Evolutionary conservation across 1,140 invertebrate species (phyloP).

Genomic region (Elymnias hypermnestra): DNA sequence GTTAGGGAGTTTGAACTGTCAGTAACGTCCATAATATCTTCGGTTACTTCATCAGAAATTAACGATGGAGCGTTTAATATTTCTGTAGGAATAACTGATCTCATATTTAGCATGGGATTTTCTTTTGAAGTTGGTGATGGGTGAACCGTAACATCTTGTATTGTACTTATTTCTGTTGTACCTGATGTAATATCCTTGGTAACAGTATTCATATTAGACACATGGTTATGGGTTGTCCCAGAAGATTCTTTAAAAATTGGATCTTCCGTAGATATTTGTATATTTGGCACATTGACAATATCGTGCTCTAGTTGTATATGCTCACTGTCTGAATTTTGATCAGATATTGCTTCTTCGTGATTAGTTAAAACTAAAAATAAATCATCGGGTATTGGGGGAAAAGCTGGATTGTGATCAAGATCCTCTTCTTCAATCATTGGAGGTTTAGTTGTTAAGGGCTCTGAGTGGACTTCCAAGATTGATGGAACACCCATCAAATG

Average conservation of each 20-base stretch:
- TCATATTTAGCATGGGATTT: slow-evolving; percentile 51
- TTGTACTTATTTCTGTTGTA: slow-evolving; percentile 26
- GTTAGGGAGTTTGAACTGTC: slow-evolving; percentile 17
- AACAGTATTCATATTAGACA: slow-evolving; percentile 24
- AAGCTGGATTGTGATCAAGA: slow-evolving; percentile 63
- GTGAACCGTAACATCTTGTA: slow-evolving; percentile 28
- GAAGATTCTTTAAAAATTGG: slow-evolving; percentile 30
- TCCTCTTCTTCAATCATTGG: slow-evolving; percentile 61
- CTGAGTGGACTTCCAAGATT: slow-evolving; percentile 18
- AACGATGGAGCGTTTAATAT: slow-evolving; percentile 47
- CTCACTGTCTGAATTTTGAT: slow-evolving; percentile 48
- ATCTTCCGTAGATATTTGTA: slow-evolving; percentile 26
- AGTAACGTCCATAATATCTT: slow-evolving; percentile 29
- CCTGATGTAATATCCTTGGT: slow-evolving; percentile 25
- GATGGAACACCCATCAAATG: slow-evolving; percentile 37
- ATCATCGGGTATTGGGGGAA: slow-evolving; percentile 64
- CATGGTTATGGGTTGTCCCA: slow-evolving; percentile 24
- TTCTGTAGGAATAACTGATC: slow-evolving; percentile 57
- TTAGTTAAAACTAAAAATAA: slow-evolving; percentile 47
- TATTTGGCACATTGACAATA: slow-evolving; percentile 22
- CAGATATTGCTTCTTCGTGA: slow-evolving; percentile 56
- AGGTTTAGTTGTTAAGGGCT: slow-evolving; percentile 42
- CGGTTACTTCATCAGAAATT: slow-evolving; percentile 38
- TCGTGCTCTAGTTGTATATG: slow-evolving; percentile 37
- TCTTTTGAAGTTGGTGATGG: slow-evolving; percentile 31